phyloP scores from a whole-genome alignment of 2,888 invertebrate species.

The Brachyptera risi region DNA sequence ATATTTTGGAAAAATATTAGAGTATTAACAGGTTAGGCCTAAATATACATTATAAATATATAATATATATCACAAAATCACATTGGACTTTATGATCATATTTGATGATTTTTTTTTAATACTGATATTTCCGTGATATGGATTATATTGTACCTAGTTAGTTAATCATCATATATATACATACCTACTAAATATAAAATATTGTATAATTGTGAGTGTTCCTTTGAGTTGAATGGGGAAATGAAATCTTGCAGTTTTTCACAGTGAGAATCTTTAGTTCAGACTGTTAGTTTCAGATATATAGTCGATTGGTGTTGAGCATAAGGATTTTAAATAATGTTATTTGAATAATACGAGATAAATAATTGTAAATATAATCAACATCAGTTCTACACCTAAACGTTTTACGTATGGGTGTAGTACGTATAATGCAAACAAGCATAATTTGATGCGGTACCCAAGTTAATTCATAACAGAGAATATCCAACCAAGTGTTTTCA shows the following conservation, averaged over 20 bases:
- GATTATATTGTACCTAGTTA: neutral
- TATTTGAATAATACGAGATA: neutral
- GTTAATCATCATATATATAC: too few relatives aligned
- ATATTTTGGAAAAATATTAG: neutral
- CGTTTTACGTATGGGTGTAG: neutral
- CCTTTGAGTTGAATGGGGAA: too few relatives aligned
- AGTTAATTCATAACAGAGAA: neutral
- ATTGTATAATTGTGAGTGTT: too few relatives aligned
- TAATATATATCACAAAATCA: neutral
- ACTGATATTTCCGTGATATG: neutral
- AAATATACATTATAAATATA: constrained; percentile 1
- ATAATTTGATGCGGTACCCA: neutral
- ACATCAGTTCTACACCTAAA: neutral
- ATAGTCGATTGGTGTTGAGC: neutral
- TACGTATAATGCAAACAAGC: too few relatives aligned
- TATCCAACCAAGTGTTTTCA: neutral
- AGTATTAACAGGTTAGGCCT: neutral
- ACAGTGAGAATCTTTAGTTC: too few relatives aligned
- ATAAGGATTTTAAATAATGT: neutral
- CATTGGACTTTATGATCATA: neutral
- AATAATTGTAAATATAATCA: neutral
- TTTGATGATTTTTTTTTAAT: neutral
- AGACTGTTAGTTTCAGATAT: neutral
- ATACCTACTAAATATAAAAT: too few relatives aligned
- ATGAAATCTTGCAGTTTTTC: too few relatives aligned